Conservation (phyloP, 2,797 vertebrate species). For the Sus cebifrons region DNA sequence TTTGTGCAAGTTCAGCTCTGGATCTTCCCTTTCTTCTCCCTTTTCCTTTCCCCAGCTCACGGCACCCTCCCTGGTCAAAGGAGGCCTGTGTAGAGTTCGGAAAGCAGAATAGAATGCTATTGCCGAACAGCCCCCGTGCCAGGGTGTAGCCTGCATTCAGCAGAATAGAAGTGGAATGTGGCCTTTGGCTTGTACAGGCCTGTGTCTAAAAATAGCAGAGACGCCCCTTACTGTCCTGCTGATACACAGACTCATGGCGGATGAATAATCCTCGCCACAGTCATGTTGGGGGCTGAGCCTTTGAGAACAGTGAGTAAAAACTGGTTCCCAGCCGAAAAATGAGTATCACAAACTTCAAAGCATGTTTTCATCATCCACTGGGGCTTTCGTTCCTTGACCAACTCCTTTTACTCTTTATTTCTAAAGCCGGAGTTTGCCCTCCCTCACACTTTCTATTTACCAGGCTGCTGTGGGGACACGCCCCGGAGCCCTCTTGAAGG, state of each 20-base stretch:
- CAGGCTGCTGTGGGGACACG: not conserved
- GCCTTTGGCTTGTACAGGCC: constrained; percentile 11
- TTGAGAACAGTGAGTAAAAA: not conserved
- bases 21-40: not conserved
- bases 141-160: not conserved
- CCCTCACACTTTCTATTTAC: not conserved
- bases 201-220: constrained; percentile 39
- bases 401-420: not conserved
- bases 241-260: not conserved
- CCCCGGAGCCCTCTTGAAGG: not conserved
- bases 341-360: constrained; percentile 30
- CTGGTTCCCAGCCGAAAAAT: not conserved
- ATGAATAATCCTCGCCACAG: constrained; percentile 23
- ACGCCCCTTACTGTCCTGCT: constrained; percentile 9
- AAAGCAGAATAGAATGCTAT: not conserved
- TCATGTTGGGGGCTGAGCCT: not conserved
- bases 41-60: not conserved
- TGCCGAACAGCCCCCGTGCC: rapidly evolving
- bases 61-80: not conserved
- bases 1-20: not conserved
- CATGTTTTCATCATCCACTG: constrained; percentile 12
- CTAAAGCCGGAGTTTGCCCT: not conserved
- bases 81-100: not conserved
- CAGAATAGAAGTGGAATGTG: not conserved
- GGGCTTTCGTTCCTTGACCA: not conserved